Percentiles rank a stretch among this genome's conserved stretches.
These are phyloP conservation scores for silkworm (Bombyx mori) DNA, from an alignment of 1,140 invertebrate genomes.

Conservation along the genomic window ASM3026992v2 NC_085121.1:8685501-8686000, in stretches of 20 bases:
- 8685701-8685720: neutral
- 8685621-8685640: too few relatives aligned
- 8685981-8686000: too few relatives aligned
- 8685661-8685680: too few relatives aligned
- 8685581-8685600: neutral
- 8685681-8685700: too few relatives aligned
- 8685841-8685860: conserved; percentile 1
- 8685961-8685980: neutral
- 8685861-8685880: neutral
- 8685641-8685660: too few relatives aligned
- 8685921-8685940: conserved; percentile 40
- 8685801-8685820: conserved; percentile 36
- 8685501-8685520: conserved; percentile 44
- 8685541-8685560: conserved; percentile 40
- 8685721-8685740: neutral
- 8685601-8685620: neutral
- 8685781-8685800: conserved; percentile 44
- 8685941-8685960: conserved; percentile 7
- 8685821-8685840: conserved; percentile 10
- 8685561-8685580: conserved; percentile 12
- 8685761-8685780: conserved; percentile 30
- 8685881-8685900: conserved; percentile 7
- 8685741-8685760: conserved; percentile 6
- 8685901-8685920: conserved; percentile 32
- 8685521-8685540: conserved; percentile 43